These are phyloP conservation scores for Diplodus sargus DNA, from an alignment of 2,797 vertebrate species.

Conservation along the genomic window DNA sequence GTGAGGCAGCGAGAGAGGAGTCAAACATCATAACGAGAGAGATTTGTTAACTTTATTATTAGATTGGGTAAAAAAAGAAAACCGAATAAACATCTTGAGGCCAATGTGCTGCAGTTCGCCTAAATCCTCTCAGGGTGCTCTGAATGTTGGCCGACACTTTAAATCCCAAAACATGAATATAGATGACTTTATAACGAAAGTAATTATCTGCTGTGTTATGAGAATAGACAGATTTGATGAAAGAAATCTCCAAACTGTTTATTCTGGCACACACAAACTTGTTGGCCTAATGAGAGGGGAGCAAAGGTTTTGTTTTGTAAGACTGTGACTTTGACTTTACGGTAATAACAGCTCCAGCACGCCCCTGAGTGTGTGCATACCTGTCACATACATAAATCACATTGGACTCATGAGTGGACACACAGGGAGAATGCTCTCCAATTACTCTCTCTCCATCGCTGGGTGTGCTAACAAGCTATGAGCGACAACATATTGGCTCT, in stretches of 20 bases:
- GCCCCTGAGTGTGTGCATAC: conserved; percentile 40
- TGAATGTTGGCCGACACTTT: conserved; percentile 29
- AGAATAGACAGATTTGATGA: conserved; percentile 53
- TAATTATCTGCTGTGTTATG: conserved; percentile 37
- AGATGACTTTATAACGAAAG: conserved; percentile 33
- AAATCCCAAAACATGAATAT: conserved; percentile 57
- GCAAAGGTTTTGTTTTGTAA: conserved; percentile 43
- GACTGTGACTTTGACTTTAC: conserved; percentile 35
- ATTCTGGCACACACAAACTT: conserved; percentile 49
- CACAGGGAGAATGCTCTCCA: conserved; percentile 44
- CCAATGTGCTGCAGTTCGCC: conserved; percentile 11
- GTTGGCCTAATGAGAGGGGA: conserved; percentile 43
- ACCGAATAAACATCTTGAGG: conserved; percentile 12
- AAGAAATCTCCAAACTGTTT: conserved; percentile 51
- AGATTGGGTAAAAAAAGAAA: conserved; percentile 3
- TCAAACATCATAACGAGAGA: conserved; percentile 31
- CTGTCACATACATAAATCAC: conserved; percentile 70
- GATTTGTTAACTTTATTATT: conserved; percentile 41
- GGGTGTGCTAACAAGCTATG: conserved; percentile 48
- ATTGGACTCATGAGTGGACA: conserved; percentile 44
- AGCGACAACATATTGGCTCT: conserved; percentile 52
- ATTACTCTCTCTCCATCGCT: conserved; percentile 36
- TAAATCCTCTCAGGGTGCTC: conserved; percentile 21
- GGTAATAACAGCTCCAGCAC: conserved; percentile 41
- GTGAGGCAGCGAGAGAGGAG: conserved; percentile 8